Evolutionary conservation across 2,113 vertebrate genomes (phyloP).

Genomic region (Caloenas nicobarica): DNA sequence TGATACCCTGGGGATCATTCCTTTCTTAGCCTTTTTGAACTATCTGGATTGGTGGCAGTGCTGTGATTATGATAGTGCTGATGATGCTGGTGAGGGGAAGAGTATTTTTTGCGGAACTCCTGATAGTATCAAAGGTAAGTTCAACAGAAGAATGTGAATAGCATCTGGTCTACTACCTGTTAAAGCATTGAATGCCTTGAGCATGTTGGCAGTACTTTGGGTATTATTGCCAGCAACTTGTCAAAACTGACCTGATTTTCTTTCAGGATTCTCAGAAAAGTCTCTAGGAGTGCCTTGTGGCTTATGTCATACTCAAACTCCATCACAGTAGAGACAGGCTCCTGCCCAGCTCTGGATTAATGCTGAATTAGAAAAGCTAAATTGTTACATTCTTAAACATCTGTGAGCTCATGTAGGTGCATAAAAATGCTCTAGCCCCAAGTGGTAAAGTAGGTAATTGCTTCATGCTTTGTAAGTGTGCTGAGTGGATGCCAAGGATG

Average conservation of each 20-base stretch:
- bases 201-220: neutral
- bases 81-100: neutral
- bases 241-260: slow-evolving; percentile 34
- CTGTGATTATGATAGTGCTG: neutral
- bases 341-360: neutral
- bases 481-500: neutral
- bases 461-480: neutral
- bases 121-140: neutral
- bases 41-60: neutral
- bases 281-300: neutral
- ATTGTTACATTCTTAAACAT: neutral
- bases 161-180: slow-evolving; percentile 11
- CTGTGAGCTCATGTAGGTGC: neutral
- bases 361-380: neutral
- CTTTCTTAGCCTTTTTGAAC: neutral
- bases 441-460: neutral
- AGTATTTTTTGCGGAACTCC: neutral
- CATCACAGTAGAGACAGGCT: neutral
- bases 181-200: slow-evolving; percentile 6
- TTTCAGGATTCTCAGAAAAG: slow-evolving; percentile 33
- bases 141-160: slow-evolving; percentile 23
- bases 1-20: neutral
- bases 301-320: neutral
- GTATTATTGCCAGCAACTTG: slow-evolving; percentile 51
- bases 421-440: neutral